A percentile compares a stretch with the other conserved stretches of the same genome.
These are phyloP conservation scores for Ascaphus truei DNA, from an alignment of 2,113 vertebrate genomes.

Conservation along the genomic window DNA sequence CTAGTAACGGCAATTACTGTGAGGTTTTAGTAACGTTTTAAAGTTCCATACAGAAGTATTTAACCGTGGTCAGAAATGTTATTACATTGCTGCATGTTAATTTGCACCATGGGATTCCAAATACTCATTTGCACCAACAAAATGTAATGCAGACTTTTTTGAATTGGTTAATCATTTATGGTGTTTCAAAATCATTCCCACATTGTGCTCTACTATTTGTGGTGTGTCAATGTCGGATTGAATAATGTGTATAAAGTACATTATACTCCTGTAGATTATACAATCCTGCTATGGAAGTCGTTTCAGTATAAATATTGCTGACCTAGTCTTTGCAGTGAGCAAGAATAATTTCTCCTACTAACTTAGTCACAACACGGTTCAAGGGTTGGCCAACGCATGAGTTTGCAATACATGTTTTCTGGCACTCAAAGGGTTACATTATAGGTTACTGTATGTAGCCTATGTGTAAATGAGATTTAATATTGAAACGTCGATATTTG, in stretches of 20 bases:
- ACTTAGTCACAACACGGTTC: neutral
- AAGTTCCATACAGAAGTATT: no score
- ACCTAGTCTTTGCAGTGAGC: neutral
- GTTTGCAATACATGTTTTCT: neutral
- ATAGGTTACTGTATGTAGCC: no score
- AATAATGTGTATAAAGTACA: neutral
- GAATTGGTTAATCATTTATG: no score
- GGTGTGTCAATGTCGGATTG: neutral
- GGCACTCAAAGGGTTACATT: neutral
- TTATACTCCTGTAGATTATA: neutral
- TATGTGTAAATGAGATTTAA: no score
- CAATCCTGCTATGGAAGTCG: neutral
- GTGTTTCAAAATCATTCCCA: no score
- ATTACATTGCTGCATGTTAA: no score
- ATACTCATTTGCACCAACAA: no score
- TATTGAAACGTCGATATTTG: neutral
- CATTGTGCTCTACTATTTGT: neutral
- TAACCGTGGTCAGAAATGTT: no score
- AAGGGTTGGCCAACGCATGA: neutral
- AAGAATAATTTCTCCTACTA: neutral
- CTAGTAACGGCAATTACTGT: no score
- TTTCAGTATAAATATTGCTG: conserved; percentile 13
- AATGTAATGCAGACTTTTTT: no score
- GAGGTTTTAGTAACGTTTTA: no score
- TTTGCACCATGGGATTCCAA: no score